These are phyloP conservation scores for Calameuta pallipes DNA, from an alignment of 2,888 invertebrate genomes.

Conservation along the genomic window DNA sequence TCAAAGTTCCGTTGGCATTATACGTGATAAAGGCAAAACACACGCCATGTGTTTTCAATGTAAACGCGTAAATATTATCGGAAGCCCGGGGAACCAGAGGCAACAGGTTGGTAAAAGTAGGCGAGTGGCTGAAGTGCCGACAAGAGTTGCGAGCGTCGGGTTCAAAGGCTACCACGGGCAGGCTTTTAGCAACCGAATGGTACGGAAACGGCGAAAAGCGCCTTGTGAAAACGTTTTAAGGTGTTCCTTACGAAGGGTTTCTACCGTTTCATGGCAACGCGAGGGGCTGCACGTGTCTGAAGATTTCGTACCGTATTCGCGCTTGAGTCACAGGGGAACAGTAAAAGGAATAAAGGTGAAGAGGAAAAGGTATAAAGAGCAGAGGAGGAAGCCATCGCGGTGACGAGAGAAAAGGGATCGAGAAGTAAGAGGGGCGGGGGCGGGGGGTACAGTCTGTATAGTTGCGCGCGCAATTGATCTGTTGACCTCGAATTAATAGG, in stretches of 20 bases:
- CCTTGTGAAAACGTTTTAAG: not conserved
- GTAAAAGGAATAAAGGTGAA: not conserved
- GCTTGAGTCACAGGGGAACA: not conserved
- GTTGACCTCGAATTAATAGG: constrained; percentile 21
- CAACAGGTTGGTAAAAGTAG: constrained; percentile 34
- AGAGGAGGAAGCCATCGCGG: not conserved
- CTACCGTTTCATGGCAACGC: not conserved
- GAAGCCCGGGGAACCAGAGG: constrained; percentile 19
- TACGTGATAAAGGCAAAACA: not conserved
- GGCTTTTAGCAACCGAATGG: not conserved
- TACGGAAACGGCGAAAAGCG: not conserved
- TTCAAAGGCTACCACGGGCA: not conserved
- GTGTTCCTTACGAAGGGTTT: not conserved
- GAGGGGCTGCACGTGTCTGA: not conserved
- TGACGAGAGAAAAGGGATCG: not conserved
- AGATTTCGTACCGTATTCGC: not conserved
- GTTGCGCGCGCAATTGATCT: constrained; percentile 21
- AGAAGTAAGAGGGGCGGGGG: not conserved
- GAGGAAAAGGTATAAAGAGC: not conserved
- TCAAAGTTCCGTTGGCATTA: not conserved
- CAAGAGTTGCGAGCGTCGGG: not conserved
- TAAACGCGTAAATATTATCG: constrained; percentile 28
- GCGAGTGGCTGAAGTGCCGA: not conserved
- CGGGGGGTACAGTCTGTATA: not conserved
- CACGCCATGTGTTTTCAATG: constrained; percentile 13